These are phyloP conservation scores for Rhinolophus sinicus DNA, from an alignment of 2,113 vertebrate genomes.

Conservation along the genomic window DNA sequence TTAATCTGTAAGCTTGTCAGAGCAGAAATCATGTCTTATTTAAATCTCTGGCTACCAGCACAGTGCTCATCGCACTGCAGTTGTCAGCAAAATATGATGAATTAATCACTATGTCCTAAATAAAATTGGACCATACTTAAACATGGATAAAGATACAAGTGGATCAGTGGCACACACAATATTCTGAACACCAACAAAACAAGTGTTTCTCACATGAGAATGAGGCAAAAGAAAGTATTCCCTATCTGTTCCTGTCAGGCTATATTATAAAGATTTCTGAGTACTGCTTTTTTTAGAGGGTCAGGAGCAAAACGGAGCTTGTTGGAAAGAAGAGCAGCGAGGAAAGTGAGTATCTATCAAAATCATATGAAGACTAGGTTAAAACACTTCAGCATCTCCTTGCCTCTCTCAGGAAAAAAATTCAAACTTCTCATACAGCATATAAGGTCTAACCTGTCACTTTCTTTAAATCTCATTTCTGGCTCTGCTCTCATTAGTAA, in stretches of 20 bases:
- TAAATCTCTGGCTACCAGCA: background rate
- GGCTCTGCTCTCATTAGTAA: background rate
- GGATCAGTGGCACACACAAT: background rate
- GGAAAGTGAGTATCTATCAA: background rate
- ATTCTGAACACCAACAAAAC: background rate
- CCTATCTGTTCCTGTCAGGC: background rate
- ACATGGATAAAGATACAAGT: slow-evolving; percentile 12
- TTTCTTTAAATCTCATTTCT: background rate
- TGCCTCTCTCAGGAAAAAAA: background rate
- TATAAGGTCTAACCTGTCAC: background rate
- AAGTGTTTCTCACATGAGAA: background rate
- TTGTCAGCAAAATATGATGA: slow-evolving; percentile 6
- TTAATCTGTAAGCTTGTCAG: slow-evolving; percentile 8
- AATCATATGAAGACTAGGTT: background rate
- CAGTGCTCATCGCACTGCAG: background rate
- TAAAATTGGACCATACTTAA: background rate
- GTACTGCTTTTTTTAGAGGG: background rate
- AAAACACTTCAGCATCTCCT: background rate
- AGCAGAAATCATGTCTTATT: background rate
- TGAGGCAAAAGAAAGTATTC: background rate
- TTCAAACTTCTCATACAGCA: background rate
- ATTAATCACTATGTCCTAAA: slow-evolving; percentile 4
- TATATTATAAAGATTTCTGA: background rate
- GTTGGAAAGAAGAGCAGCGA: background rate
- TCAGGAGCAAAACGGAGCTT: slow-evolving; percentile 27